Conservation (phyloP, 2,888 invertebrate species). For the Podabrus alpinus region DNA sequence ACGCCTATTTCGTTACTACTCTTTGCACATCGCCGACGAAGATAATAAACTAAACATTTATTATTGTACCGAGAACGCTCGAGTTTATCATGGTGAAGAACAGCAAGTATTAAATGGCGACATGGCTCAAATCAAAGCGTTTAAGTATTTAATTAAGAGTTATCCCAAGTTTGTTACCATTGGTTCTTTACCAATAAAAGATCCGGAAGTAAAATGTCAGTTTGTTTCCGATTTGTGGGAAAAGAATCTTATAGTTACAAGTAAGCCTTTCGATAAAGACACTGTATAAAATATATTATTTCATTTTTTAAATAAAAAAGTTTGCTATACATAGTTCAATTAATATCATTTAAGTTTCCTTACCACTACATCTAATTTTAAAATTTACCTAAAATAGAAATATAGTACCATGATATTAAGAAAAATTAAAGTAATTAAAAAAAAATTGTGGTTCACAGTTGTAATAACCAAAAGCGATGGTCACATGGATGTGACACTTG, state of each 20-base stretch:
- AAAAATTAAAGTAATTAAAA: no score
- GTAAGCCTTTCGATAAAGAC: slow-evolving; percentile 61
- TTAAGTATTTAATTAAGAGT: slow-evolving; percentile 70
- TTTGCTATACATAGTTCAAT: no score
- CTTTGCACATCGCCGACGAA: slow-evolving; percentile 66
- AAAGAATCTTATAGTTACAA: slow-evolving; percentile 77
- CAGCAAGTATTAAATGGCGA: slow-evolving; percentile 77
- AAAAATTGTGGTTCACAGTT: no score
- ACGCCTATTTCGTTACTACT: slow-evolving; percentile 62
- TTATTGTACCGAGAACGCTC: slow-evolving; percentile 82
- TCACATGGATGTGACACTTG: no score
- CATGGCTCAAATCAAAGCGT: slow-evolving; percentile 66
- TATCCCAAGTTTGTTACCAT: slow-evolving; percentile 81
- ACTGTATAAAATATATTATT: no score
- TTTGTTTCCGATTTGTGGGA: slow-evolving; percentile 81
- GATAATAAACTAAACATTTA: slow-evolving; percentile 69
- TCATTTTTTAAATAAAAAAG: no score
- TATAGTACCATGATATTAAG: no score
- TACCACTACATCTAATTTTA: no score
- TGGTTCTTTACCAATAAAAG: slow-evolving; percentile 69
- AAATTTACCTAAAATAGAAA: no score
- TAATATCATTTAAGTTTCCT: no score
- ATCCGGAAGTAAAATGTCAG: slow-evolving; percentile 68
- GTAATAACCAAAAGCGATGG: no score
- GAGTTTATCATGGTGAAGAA: slow-evolving; percentile 83